Evolutionary conservation across 1,140 invertebrate genomes (phyloP).

Genomic region (Saxidomus purpurata): DNA sequence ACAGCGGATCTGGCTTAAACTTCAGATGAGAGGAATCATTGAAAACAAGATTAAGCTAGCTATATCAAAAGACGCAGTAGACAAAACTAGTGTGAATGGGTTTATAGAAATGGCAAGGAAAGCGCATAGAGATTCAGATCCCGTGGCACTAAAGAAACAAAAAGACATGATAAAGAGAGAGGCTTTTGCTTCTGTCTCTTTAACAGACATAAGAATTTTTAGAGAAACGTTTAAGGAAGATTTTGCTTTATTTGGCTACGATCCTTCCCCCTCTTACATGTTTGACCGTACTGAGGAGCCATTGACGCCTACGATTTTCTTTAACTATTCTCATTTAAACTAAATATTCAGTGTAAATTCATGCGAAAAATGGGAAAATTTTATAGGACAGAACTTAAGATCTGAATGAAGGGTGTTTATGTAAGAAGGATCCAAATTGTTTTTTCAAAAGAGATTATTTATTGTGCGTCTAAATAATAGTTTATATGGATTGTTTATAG

Average conservation of each 20-base stretch:
- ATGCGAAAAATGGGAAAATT: too few species aligned
- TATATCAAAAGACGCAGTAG: neutral
- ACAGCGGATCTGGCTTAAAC: constrained; percentile 46
- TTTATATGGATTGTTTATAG: too few species aligned
- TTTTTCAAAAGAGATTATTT: too few species aligned
- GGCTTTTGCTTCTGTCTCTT: constrained; percentile 35
- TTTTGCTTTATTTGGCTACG: constrained; percentile 54
- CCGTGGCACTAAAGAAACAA: constrained; percentile 21
- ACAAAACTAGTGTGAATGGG: neutral
- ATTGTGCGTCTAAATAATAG: too few species aligned
- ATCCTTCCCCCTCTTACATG: neutral
- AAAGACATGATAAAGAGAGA: constrained; percentile 40
- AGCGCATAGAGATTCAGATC: constrained; percentile 26
- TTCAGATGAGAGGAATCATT: constrained; percentile 58
- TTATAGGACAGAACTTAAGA: too few species aligned
- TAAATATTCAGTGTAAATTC: neutral
- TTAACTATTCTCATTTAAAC: constrained; percentile 28
- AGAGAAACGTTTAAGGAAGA: constrained; percentile 40
- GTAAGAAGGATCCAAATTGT: too few species aligned
- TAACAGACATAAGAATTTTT: constrained; percentile 37
- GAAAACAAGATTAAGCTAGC: neutral
- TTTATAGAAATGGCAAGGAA: constrained; percentile 36
- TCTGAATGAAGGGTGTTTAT: too few species aligned
- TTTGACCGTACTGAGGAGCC: constrained; percentile 19
- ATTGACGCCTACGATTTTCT: neutral